phyloP scores from a whole-genome alignment of 2,113 vertebrate species.

The Taxidea taxus region DNA sequence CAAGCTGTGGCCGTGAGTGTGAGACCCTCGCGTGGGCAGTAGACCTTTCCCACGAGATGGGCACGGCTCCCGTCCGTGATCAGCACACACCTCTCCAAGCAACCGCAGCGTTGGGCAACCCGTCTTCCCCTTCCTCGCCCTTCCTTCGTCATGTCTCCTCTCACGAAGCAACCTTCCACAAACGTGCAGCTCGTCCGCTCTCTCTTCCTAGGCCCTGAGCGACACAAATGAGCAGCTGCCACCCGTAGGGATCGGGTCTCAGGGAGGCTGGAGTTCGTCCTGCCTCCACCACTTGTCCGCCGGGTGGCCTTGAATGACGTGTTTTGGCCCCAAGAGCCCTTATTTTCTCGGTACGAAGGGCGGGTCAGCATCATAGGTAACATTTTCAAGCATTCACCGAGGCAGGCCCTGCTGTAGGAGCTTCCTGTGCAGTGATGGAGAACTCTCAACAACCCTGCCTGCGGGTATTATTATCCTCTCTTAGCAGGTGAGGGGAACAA shows the following conservation, averaged over 20 bases:
- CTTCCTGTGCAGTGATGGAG: fast-evolving
- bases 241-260: neutral
- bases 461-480: neutral
- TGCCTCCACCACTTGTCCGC: no score
- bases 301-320: neutral
- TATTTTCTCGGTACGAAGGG: neutral
- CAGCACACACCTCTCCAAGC: neutral
- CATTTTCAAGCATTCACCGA: no score
- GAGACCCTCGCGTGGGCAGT: neutral
- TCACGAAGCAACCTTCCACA: fast-evolving
- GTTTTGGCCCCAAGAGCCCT: neutral
- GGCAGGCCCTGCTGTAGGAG: neutral
- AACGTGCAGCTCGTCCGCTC: neutral
- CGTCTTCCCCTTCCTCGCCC: neutral
- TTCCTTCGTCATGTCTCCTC: neutral
- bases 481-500: neutral
- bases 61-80: fast-evolving
- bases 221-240: fast-evolving
- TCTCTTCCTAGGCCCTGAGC: neutral
- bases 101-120: fast-evolving
- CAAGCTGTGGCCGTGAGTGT: fast-evolving
- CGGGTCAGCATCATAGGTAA: neutral
- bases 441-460: fast-evolving
- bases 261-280: neutral
- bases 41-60: neutral